Evolutionary conservation across 2,113 vertebrate genomes (phyloP), one percentile per base, ranked within the genome.

Genomic region (Chaetodon auriga): DNA sequence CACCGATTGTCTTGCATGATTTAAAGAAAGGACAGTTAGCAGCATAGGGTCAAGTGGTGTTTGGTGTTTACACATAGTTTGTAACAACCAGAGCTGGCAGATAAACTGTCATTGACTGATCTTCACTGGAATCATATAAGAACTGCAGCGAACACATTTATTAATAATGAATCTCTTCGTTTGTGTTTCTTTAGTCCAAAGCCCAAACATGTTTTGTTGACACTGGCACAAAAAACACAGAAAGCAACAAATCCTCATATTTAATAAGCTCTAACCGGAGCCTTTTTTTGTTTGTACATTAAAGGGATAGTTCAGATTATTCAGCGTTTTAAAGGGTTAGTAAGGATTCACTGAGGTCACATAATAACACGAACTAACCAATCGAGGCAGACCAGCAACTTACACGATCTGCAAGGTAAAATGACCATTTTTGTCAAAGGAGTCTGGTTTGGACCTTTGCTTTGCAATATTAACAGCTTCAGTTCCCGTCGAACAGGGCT

Each of bases 1-100:
- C 85, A 80, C n/a, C 4, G 51, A n/a, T 38, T 75, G 58, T 64
- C 70, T 82, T 65, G 45, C 9, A 60, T 48, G 54, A 73, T 82
- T 82, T 30, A 81, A 71, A 79, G 72, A 79, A 75, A 66, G 71
- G 80, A 75, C 54, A 80, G 90, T 88, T 82, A 88, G 76, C 46
- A 61, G 57, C 6, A 51, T 15, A 51, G 19, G 51, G 60, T 63
- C 15, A 66, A 65, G 51, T 9, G 6, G 69, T 13, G 48, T 57
- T 55, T 49, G 54, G 46, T 60, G 19, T 70, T 74, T 7, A 18
- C 19, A 19, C 6, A 11, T 43, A 10, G 55, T 78, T 63, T 63
- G 73, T 1, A 30, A 25, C 36, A 45, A 49, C 11, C 36, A 30
- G 6, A 49, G n/a, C 7, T 53, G 45, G 15, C 11, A 10, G 35